phyloP scores from a whole-genome alignment of 2,888 invertebrate genomes.

The Ceraclea dissimilis region DNA sequence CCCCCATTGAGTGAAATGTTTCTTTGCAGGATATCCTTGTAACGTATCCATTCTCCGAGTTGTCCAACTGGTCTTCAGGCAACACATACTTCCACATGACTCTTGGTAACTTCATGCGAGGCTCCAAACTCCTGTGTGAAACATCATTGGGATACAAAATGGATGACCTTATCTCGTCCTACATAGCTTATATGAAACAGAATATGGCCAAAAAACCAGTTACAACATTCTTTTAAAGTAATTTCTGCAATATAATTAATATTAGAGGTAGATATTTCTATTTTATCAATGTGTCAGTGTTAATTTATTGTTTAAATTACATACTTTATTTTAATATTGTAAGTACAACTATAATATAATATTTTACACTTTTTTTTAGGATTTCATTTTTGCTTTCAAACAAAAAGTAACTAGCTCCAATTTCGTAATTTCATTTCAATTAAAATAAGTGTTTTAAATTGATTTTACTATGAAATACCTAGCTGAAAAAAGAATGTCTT shows the following conservation, averaged over 20 bases:
- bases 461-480: too few species aligned
- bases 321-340: background rate
- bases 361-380: too few species aligned
- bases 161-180: constrained; percentile 92
- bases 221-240: background rate
- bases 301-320: background rate
- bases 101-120: constrained; percentile 88
- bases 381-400: too few species aligned
- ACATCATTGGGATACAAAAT: constrained; percentile 93
- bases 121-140: constrained; percentile 82
- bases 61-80: constrained; percentile 93
- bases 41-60: constrained; percentile 78
- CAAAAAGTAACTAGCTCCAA: too few species aligned
- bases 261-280: background rate
- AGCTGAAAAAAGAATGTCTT: too few species aligned
- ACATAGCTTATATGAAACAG: constrained; percentile 47
- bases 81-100: constrained; percentile 94
- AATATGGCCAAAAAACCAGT: constrained; percentile 22
- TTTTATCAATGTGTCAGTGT: background rate
- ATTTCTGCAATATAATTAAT: background rate
- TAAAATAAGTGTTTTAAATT: too few species aligned
- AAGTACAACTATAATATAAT: too few species aligned
- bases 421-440: too few species aligned
- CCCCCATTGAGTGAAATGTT: too few species aligned
- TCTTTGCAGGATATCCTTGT: constrained; percentile 65